Percentiles rank a stretch among this genome's conserved stretches.
Conservation (phyloP, 1,140 invertebrate species). For the Caenorhabditis briggsae region DNA sequence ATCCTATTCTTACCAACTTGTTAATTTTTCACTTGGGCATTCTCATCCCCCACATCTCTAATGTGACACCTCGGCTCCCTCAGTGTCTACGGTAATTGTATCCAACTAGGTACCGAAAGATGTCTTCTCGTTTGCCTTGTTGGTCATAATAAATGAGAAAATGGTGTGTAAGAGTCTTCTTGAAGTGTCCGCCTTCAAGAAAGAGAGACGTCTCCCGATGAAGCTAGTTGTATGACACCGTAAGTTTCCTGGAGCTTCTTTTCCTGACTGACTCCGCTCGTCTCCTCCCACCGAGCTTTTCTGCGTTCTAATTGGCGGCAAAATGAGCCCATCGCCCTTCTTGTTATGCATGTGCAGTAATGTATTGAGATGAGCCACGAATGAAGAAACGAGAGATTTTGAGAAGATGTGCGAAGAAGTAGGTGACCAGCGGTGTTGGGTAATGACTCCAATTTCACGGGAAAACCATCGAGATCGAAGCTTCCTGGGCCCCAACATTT, state of each 20-base stretch:
- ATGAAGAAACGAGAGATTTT: constrained; percentile 39
- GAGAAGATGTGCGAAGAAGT: constrained; percentile 3
- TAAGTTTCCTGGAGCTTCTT: constrained; percentile 29
- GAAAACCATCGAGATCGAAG: constrained; percentile 29
- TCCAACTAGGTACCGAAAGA: constrained; percentile 45
- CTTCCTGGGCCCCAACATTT: not conserved
- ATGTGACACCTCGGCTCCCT: constrained; percentile 32
- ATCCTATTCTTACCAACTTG: constrained; percentile 21
- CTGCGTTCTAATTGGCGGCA: constrained; percentile 44
- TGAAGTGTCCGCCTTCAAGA: constrained; percentile 2
- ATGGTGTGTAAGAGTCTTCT: constrained; percentile 21
- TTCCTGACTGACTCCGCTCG: constrained; percentile 32
- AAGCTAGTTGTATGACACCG: constrained; percentile 44
- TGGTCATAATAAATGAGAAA: constrained; percentile 55
- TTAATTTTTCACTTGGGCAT: constrained; percentile 42
- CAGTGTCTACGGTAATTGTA: constrained; percentile 38
- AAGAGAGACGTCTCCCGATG: not conserved
- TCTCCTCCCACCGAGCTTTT: not conserved
- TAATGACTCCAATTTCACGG: constrained; percentile 52
- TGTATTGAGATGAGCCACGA: not conserved
- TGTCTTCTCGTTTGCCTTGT: not conserved
- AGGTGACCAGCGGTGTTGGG: constrained; percentile 38
- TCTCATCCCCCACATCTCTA: not conserved
- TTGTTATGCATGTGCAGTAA: constrained; percentile 43
- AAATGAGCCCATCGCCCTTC: constrained; percentile 26